Evolutionary conservation across 2,113 vertebrate species (phyloP).

Genomic region (Camelus bactrianus): DNA sequence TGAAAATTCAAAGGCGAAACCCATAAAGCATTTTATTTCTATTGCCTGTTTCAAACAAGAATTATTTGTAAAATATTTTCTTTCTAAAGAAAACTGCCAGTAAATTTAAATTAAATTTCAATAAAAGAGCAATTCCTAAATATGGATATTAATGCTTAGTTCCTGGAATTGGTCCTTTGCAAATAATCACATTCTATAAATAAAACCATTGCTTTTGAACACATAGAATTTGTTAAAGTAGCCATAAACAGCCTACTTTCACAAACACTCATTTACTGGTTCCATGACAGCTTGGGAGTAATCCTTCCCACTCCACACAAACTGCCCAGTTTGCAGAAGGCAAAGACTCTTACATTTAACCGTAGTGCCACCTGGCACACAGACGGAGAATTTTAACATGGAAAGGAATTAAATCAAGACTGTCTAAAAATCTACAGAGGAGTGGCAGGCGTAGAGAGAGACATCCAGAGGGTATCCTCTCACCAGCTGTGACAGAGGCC

Average conservation of each 20-base stretch:
- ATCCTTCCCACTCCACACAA: neutral
- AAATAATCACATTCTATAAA: neutral
- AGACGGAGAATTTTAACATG: neutral
- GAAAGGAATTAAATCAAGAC: slow-evolving; percentile 40
- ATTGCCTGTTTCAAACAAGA: neutral
- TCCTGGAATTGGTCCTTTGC: neutral
- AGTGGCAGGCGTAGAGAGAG: neutral
- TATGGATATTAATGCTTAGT: neutral
- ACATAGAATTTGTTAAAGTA: neutral
- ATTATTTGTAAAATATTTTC: neutral
- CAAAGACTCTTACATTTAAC: neutral
- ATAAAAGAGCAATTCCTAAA: neutral
- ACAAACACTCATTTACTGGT: neutral
- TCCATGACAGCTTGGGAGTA: neutral
- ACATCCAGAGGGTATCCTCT: neutral
- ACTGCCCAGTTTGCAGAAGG: neutral
- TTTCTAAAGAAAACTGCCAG: neutral
- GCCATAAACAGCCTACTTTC: neutral
- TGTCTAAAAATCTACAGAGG: slow-evolving; percentile 31
- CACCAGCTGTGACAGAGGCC: neutral
- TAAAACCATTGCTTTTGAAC: neutral
- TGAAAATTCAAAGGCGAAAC: neutral
- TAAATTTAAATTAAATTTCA: slow-evolving; percentile 43
- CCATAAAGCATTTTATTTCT: neutral
- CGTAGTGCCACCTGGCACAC: neutral